A percentile compares a stretch with the other conserved stretches of the same genome.
These are phyloP conservation scores for Zosterops lateralis DNA, from an alignment of 2,113 vertebrate species.

Conservation along the genomic window DNA sequence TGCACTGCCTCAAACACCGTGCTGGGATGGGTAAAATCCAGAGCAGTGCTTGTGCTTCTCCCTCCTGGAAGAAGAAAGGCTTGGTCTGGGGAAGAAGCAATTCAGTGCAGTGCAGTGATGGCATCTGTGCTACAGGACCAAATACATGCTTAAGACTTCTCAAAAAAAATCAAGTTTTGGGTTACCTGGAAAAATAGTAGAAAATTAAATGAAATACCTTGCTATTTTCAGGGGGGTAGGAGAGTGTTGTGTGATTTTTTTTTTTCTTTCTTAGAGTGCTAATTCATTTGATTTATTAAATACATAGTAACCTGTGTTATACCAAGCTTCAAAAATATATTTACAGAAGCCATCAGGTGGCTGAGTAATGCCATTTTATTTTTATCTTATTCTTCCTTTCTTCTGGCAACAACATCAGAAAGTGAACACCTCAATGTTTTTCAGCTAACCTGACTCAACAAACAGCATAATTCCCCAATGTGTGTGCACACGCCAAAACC, in stretches of 20 bases:
- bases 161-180: neutral
- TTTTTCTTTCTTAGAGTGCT: neutral
- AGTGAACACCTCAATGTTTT: neutral
- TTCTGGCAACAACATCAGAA: neutral
- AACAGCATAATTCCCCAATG: conserved; percentile 13
- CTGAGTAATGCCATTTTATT: neutral
- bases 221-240: accelerated
- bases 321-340: conserved; percentile 11
- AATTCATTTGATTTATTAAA: conserved; percentile 45
- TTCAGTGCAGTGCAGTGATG: neutral
- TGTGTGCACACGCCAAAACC: neutral
- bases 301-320: neutral
- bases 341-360: neutral
- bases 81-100: neutral
- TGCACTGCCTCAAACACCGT: accelerated
- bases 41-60: neutral
- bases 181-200: conserved; percentile 23
- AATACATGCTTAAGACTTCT: neutral
- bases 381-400: conserved; percentile 24
- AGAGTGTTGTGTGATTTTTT: neutral
- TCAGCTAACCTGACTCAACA: conserved; percentile 15
- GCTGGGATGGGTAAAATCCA: neutral
- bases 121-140: neutral
- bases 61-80: neutral
- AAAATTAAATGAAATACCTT: neutral